Evolutionary conservation across 2,888 invertebrate species (phyloP), one percentile per base, ranked within the genome.

Genomic region (Danaus chrysippus): DNA sequence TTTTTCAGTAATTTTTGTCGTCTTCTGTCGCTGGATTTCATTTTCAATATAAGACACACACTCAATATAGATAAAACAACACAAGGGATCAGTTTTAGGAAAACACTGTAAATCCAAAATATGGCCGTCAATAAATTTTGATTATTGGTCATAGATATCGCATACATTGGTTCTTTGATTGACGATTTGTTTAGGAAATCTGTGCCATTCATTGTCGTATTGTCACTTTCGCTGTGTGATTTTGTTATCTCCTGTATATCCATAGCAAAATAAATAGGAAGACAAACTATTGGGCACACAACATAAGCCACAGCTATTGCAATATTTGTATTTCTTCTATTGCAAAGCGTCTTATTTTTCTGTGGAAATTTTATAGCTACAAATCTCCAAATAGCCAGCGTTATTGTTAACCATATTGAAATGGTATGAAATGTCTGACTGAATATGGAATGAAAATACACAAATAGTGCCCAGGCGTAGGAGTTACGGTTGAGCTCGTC

Each of bases 321-420:
- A 49, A 94, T 88, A 54, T 94, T 92, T 1, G 97, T 97, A 66
- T 96, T 93, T 57, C 92, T 90, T 91, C 95, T 94, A 72, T 94
- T 95, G 81, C 97, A 98, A 93, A 96, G 95, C 53, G 94, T 92
- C 52, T 93, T 93, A 77, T 96, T 97, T 75, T 93, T 93, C 72
- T 96, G 95, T 0, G 97, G 97, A 83, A 94, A 94, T n/a, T 95
- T 96, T 17, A 97, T 94, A 11, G 96, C 96, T 63, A 97, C 94
- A 78, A 95, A 98, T 17, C 98, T 93, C 96, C 98, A 99, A 9
- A 98, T 94, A 0, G 98, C 98, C 62, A 99, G 89, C 1, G 96
- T 96, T 41, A 98, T 96, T 0, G 98, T 98, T 73, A 98, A 86
- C 94, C 97, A 98, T 72, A 98, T 98, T 19, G 98, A 97, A 66